phyloP scores from a whole-genome alignment of 2,113 vertebrate genomes.

The Meles meles region DNA sequence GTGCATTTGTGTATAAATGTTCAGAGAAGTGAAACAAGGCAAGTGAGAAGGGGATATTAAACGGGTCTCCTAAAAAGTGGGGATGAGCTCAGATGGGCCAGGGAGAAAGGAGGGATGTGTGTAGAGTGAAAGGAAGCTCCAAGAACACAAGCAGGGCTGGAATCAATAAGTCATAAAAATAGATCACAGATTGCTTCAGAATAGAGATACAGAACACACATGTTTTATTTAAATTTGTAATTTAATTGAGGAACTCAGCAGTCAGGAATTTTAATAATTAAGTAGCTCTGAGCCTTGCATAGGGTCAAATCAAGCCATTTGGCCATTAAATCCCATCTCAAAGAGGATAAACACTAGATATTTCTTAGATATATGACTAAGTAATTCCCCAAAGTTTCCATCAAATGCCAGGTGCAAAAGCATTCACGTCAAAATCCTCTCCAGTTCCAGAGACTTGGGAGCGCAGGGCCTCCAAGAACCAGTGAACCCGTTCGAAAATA shows the following conservation, averaged over 20 bases:
- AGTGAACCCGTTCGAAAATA: slow-evolving; percentile 40
- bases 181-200: background rate
- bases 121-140: background rate
- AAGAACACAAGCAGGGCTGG: background rate
- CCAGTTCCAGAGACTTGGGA: background rate
- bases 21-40: background rate
- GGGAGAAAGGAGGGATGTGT: background rate
- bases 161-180: background rate
- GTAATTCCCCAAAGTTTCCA: slow-evolving; percentile 38
- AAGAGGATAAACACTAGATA: background rate
- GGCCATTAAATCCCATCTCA: background rate
- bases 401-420: slow-evolving; percentile 56
- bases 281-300: background rate
- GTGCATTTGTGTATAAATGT: background rate
- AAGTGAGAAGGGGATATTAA: background rate
- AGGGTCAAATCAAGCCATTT: background rate
- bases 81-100: background rate
- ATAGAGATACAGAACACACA: background rate
- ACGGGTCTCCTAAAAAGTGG: background rate
- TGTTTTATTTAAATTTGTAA: background rate
- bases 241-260: background rate
- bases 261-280: slow-evolving; percentile 2
- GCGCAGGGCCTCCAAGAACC: slow-evolving; percentile 3
- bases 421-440: slow-evolving; percentile 11
- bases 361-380: slow-evolving; percentile 45